Evolutionary conservation across 2,113 vertebrate genomes (phyloP), one percentile per base, ranked within the genome.

Genomic region (Neoarius graeffei): DNA sequence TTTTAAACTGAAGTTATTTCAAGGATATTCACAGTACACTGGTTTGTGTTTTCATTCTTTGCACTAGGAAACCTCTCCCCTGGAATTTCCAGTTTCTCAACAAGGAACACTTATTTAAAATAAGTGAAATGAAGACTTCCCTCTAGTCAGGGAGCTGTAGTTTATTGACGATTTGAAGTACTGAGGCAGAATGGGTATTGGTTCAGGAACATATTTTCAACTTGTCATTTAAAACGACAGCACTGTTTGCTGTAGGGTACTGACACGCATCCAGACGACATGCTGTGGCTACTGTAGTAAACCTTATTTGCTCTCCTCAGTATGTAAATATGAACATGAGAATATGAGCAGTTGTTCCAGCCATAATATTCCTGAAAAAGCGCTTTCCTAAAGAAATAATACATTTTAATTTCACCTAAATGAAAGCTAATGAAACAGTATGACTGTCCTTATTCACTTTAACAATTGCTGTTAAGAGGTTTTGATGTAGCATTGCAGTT

Each of bases 301-400:
- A 11, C 35, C 19, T 83, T 25, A 42, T 62, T 83, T 64, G 59
- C 35, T 56, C 27, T 81, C 80, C 27, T 60, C 56, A 35, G 6
- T 59, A 81, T 81, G 54, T 60, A 59, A 81, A 59, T 81, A 81
- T 13, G 13, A 81, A 27, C 54, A 14, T 81, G 77, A 57, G 77
- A 81, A 81, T n/a, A 57, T 15, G 54, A 57, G n/a, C n/a, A 56
- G 52, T 69, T 30, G 66, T 69, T 73, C 27, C 8, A 73, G 19
- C 17, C 17, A 67, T n/a, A 67, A 42, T 73, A 42, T 73, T 42
- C 6, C 35, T 42, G 17, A 15, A 42, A 30, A 27, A 27, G 0
- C 13, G 20, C 35, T 7, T 73, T 73, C 15, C 15, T 71, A 9
- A 73, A 73, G 30, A 42, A 73, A 73, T 30, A 30, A 69, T 27